A percentile compares a stretch with the other conserved stretches of the same genome.
phyloP scores from a whole-genome alignment of 2,797 vertebrate genomes.

The Benthosema pterotum region DNA sequence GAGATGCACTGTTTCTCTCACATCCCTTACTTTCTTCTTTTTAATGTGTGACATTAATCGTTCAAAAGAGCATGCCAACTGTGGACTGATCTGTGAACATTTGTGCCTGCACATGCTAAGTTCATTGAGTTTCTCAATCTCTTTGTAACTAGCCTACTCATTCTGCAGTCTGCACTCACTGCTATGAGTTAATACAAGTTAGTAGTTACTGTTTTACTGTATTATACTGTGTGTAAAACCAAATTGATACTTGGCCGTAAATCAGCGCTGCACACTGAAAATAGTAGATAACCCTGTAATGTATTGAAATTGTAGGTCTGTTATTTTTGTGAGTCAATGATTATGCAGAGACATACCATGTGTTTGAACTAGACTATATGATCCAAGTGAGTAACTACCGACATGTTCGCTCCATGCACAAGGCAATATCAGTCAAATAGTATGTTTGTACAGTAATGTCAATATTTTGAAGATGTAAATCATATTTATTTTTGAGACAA shows the following conservation, averaged over 20 bases:
- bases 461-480: slow-evolving; percentile 45
- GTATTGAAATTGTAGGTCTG: not conserved
- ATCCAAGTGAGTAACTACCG: slow-evolving; percentile 39
- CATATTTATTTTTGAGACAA: slow-evolving; percentile 58
- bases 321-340: slow-evolving; percentile 6
- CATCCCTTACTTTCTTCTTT: not conserved
- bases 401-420: slow-evolving; percentile 16
- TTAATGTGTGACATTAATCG: slow-evolving; percentile 13
- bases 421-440: slow-evolving; percentile 1
- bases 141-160: slow-evolving; percentile 18
- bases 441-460: slow-evolving; percentile 32
- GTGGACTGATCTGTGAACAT: slow-evolving; percentile 6
- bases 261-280: too few species aligned
- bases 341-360: slow-evolving; percentile 22
- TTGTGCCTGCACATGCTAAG: not conserved
- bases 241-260: too few species aligned
- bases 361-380: slow-evolving; percentile 23
- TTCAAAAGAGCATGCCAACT: slow-evolving; percentile 22
- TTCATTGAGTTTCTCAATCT: slow-evolving; percentile 27
- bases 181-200: not conserved
- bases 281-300: too few species aligned
- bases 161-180: slow-evolving; percentile 30
- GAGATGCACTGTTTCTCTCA: not conserved
- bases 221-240: slow-evolving; percentile 3
- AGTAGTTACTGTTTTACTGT: slow-evolving; percentile 19